Evolutionary conservation across 1,140 invertebrate species (phyloP), one percentile per base, ranked within the genome.

Genomic region (Zophobas atratus): DNA sequence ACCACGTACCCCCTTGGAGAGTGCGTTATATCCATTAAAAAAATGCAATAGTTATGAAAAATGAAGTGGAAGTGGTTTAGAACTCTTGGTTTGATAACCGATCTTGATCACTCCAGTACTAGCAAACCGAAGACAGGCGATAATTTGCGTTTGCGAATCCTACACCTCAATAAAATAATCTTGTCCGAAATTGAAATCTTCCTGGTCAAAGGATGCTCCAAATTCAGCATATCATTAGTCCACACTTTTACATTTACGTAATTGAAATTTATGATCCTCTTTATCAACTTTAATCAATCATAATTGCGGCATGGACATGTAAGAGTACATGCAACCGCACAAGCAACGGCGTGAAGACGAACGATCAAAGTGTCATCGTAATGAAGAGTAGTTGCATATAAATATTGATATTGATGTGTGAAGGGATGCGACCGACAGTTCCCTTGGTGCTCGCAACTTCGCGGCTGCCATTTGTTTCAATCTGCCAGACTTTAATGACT

Each of bases 331-430:
- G 57, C 75, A 77, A 43, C 70, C 56, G 39, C 70, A 77, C 51
- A 70, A 32, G 39, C 1, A 8, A 60, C 60, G 39, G 60, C 60
- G 60, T 67, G 70, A 80, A 77, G 80, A 80, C 76, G 75, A 78
- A 79, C 83, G 81, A 84, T 84, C 80, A 83, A 83, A 81, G 79
- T 81, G 81, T 84, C 82, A 83, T 72, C 67, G 80, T 84, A 84
- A 84, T 83, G 81, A 84, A 84, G 84, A 84, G 71, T 83, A 83
- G 84, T 84, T 80, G 81, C 80, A 82, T 83, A 82, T 80, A 83
- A 82, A 84, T 84, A 84, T 84, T 84, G 83, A 84, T 84, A 84
- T 84, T 84, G 83, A 84, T 84, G 84, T 84, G 84, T 83, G 84
- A 84, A 84, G 84, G 84, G 84, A 84, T 84, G 79, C 81, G 76